These are phyloP conservation scores for Steinernema khuongi DNA, from an alignment of 1,140 invertebrate species.

Conservation along the genomic window DNA sequence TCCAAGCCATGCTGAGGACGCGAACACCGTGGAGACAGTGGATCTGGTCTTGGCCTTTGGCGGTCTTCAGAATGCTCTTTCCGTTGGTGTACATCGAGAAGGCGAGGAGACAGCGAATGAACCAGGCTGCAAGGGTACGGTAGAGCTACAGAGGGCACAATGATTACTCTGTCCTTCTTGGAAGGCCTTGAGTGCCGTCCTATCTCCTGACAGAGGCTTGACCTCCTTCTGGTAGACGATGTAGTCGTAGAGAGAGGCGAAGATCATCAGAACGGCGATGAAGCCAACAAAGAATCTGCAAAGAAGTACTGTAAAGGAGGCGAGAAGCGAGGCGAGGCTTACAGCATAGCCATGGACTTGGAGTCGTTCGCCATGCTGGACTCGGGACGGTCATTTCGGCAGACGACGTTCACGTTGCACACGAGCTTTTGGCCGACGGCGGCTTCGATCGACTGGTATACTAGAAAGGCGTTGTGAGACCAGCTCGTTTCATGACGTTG, in stretches of 20 bases:
- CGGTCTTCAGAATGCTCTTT: conserved; percentile 21
- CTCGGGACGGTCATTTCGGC: conserved; percentile 52
- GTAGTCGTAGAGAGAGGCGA: conserved; percentile 54
- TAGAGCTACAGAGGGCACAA: no score
- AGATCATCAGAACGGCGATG: conserved; percentile 48
- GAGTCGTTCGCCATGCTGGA: conserved; percentile 43
- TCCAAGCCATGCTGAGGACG: conserved; percentile 57
- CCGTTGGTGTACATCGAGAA: conserved; percentile 47
- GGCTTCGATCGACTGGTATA: conserved; percentile 47
- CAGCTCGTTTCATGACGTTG: background rate
- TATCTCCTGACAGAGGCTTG: background rate
- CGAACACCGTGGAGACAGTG: conserved; percentile 51
- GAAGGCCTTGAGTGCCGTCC: background rate
- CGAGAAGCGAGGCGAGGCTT: conserved; percentile 26
- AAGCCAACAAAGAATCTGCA: conserved; percentile 46
- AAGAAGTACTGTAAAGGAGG: conserved; percentile 2
- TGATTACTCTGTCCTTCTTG: background rate
- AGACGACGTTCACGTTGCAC: conserved; percentile 55
- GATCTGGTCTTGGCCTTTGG: conserved; percentile 48
- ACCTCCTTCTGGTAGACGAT: conserved; percentile 31
- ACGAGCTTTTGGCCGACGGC: conserved; percentile 45
- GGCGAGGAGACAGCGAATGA: conserved; percentile 43
- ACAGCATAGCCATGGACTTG: conserved; percentile 50
- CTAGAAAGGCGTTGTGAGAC: conserved; percentile 35
- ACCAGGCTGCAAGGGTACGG: conserved; percentile 40